Evolutionary conservation across 2,797 vertebrate genomes (phyloP).

Genomic region (Leptodactylus fallax): DNA sequence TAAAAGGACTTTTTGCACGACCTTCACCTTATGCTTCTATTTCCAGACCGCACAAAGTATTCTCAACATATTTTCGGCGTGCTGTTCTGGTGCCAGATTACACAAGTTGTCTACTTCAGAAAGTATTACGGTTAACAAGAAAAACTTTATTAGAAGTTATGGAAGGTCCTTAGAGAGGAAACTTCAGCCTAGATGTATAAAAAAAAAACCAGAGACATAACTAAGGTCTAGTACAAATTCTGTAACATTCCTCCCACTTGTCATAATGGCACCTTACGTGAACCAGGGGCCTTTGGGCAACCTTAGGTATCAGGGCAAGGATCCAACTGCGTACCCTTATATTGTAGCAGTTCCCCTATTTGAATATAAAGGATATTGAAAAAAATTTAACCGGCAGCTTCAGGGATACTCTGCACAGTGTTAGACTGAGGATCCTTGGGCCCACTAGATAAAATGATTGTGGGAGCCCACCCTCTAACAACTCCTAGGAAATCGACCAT

Average conservation of each 20-base stretch:
- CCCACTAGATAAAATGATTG: too few species aligned
- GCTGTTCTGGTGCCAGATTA: neutral
- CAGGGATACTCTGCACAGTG: too few species aligned
- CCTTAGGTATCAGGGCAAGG: too few species aligned
- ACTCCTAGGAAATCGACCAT: too few species aligned
- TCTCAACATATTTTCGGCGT: constrained; percentile 2
- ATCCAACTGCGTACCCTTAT: too few species aligned
- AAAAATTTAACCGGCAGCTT: too few species aligned
- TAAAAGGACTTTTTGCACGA: constrained; percentile 37
- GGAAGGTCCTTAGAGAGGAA: neutral
- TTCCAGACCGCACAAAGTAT: constrained; percentile 7
- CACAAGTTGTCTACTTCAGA: neutral
- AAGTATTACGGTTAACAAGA: neutral
- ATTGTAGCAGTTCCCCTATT: too few species aligned
- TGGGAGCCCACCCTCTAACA: too few species aligned
- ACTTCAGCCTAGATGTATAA: neutral
- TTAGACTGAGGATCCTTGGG: too few species aligned
- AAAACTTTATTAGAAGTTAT: neutral
- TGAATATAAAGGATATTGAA: too few species aligned
- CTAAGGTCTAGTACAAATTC: neutral
- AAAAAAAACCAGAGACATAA: neutral
- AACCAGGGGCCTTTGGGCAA: too few species aligned
- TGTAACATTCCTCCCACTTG: neutral
- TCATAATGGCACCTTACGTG: too few species aligned
- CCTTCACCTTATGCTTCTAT: constrained; percentile 35